Evolutionary conservation across 1,140 invertebrate species (phyloP).

Genomic region (Panagrolaimus sp.): DNA sequence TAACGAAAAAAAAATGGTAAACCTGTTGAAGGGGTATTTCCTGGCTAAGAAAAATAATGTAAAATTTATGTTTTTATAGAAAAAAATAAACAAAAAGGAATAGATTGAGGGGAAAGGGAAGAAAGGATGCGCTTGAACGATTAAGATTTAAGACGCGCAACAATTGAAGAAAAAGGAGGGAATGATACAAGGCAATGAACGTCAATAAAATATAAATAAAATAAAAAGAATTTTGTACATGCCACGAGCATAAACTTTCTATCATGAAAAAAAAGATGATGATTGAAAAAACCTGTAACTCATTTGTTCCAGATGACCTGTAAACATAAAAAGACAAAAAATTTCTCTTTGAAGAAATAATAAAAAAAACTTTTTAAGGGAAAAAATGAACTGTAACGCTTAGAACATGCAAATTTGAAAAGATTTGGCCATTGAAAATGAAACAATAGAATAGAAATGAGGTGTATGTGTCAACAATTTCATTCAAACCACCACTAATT

Average conservation of each 20-base stretch:
- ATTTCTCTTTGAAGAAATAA: too few relatives aligned
- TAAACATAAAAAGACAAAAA: not conserved
- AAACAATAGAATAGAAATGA: too few relatives aligned
- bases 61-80: not conserved
- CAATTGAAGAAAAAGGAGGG: not conserved
- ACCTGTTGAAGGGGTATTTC: not conserved
- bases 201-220: conserved; percentile 6
- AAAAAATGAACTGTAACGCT: too few relatives aligned
- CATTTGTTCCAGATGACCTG: conserved; percentile 11
- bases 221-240: not conserved
- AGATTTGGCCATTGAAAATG: too few relatives aligned
- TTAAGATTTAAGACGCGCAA: not conserved
- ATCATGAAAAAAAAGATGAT: not conserved
- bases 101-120: not conserved
- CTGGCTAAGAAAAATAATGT: not conserved
- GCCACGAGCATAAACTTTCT: conserved; percentile 2
- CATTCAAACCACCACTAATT: too few relatives aligned
- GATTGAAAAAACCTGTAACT: conserved; percentile 4
- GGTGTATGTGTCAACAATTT: too few relatives aligned
- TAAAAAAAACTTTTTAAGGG: too few relatives aligned
- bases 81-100: conserved; percentile 4
- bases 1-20: not conserved
- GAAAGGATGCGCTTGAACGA: conserved; percentile 4
- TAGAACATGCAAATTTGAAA: too few relatives aligned
- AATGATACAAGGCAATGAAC: not conserved